These are phyloP conservation scores for Aphis craccivora DNA, from an alignment of 1,140 invertebrate species.

Conservation along the genomic window DNA sequence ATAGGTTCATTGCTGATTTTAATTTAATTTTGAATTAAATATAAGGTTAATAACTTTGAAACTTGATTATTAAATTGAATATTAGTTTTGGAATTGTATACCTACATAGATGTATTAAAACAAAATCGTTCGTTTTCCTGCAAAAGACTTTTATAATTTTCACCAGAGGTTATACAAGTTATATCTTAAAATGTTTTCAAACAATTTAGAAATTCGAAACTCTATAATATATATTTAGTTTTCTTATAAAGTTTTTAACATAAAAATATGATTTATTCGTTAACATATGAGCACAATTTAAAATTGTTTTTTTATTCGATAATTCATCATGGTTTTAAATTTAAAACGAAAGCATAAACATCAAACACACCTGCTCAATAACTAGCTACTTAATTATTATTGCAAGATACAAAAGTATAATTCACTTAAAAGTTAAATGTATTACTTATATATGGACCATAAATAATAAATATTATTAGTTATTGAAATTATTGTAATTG, in stretches of 20 bases:
- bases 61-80: neutral
- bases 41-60: neutral
- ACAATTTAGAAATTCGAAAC: neutral
- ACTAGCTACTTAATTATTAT: neutral
- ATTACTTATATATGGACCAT: neutral
- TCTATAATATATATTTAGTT: neutral
- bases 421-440: neutral
- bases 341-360: neutral
- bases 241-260: neutral
- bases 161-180: neutral
- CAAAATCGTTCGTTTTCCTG: neutral
- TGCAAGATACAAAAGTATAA: neutral
- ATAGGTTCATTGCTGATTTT: neutral
- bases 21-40: neutral
- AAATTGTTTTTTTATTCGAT: neutral
- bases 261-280: neutral
- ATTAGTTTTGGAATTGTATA: neutral
- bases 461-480: neutral
- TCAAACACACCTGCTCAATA: neutral
- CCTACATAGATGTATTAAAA: neutral
- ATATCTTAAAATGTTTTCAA: neutral
- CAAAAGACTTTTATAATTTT: neutral
- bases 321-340: neutral
- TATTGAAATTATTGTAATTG: too few relatives aligned
- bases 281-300: neutral